These are phyloP conservation scores for Dreissena rostriformis DNA, from an alignment of 1,140 invertebrate genomes.

Conservation along the genomic window DNA sequence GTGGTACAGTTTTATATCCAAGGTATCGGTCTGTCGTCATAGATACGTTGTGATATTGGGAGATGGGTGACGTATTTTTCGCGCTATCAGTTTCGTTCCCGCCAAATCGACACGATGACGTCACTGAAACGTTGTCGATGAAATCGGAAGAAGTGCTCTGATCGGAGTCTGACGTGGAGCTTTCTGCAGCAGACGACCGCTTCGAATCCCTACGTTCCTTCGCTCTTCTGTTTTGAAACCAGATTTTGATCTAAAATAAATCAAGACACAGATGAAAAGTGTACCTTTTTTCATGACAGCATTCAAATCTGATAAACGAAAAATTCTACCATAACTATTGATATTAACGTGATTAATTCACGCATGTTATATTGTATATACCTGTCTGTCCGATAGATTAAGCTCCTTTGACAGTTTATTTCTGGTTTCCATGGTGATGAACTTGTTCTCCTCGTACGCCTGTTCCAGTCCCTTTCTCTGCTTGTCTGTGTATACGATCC, in stretches of 20 bases:
- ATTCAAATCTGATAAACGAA: neutral
- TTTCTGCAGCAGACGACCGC: neutral
- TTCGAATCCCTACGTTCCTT: conserved; percentile 30
- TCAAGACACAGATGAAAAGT: neutral
- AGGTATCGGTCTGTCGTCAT: no score
- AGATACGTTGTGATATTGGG: neutral
- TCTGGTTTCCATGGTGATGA: neutral
- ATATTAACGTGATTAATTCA: no score
- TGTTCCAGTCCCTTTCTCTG: neutral
- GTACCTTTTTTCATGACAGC: neutral
- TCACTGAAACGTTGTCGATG: neutral
- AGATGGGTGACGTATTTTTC: neutral
- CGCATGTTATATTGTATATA: neutral
- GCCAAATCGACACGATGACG: neutral
- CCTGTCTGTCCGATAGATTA: neutral
- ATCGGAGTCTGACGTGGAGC: neutral
- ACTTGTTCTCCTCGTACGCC: neutral
- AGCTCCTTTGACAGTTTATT: neutral
- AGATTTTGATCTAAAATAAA: conserved; percentile 32
- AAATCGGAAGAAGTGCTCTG: neutral
- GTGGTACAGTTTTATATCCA: no score
- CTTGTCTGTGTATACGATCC: neutral
- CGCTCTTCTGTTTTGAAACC: conserved; percentile 44
- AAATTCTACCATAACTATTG: neutral
- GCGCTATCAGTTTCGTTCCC: neutral